Evolutionary conservation across 2,888 invertebrate genomes (phyloP).

Genomic region (Onchidella celtica): DNA sequence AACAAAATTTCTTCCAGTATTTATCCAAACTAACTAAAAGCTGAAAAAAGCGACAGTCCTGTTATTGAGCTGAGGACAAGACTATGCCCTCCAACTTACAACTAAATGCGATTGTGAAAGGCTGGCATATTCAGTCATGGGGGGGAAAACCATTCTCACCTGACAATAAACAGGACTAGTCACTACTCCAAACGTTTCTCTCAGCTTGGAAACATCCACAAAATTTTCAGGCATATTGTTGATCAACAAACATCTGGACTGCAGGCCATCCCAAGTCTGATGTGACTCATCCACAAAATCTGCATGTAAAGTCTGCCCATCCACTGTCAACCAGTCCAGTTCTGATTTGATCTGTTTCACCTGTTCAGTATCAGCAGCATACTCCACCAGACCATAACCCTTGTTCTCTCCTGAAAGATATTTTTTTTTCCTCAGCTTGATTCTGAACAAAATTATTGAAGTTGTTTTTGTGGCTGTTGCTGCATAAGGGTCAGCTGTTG

Average conservation of each 20-base stretch:
- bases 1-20: neutral
- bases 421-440: no score
- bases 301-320: slow-evolving; percentile 80
- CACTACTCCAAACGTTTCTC: slow-evolving; percentile 81
- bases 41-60: neutral
- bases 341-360: slow-evolving; percentile 81
- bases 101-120: no score
- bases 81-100: no score
- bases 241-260: slow-evolving; percentile 82
- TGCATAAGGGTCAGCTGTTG: no score
- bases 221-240: slow-evolving; percentile 82
- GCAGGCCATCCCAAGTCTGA: slow-evolving; percentile 79
- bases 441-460: no score
- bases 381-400: slow-evolving; percentile 83
- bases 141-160: no score
- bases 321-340: slow-evolving; percentile 80
- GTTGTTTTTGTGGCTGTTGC: no score
- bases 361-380: slow-evolving; percentile 80
- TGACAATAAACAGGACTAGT: slow-evolving; percentile 83
- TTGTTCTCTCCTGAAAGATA: slow-evolving; percentile 81
- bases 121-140: no score
- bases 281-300: slow-evolving; percentile 82
- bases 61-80: no score
- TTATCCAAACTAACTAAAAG: neutral
- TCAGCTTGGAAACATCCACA: slow-evolving; percentile 81